Evolutionary conservation across 2,113 vertebrate genomes (phyloP).

Genomic region (Oreochromis tanganicae): DNA sequence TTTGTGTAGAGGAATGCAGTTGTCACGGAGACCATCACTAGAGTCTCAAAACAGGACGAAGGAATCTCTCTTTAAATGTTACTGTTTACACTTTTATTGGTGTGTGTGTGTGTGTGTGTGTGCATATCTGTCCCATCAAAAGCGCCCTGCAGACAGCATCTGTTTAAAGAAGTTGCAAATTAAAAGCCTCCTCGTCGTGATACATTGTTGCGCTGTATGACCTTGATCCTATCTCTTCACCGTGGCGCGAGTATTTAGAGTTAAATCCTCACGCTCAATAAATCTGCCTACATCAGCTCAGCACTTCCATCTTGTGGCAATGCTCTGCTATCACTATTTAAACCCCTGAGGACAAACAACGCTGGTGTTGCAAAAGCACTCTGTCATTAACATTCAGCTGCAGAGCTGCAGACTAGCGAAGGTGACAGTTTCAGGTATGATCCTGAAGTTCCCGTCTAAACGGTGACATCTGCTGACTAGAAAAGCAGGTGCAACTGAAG

Average conservation of each 20-base stretch:
- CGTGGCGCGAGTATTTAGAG: background rate
- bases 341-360: background rate
- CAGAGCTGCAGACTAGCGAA: background rate
- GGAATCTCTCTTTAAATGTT: background rate
- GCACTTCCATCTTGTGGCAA: conserved; percentile 53
- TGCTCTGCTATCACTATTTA: background rate
- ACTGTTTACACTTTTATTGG: background rate
- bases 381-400: background rate
- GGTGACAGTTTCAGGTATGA: background rate
- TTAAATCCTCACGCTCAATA: background rate
- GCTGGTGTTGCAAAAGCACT: background rate
- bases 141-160: accelerated
- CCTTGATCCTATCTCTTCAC: background rate
- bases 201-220: background rate
- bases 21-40: conserved; percentile 19
- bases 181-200: background rate
- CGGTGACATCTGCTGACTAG: background rate
- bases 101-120: background rate
- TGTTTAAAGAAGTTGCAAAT: background rate
- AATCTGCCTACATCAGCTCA: background rate
- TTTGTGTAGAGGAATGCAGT: background rate
- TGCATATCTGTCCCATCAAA: background rate
- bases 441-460: background rate
- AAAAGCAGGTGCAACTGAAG: background rate
- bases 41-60: background rate